Evolutionary conservation across 2,888 invertebrate species (phyloP), one percentile per base, ranked within the genome.

Genomic region (Aspidiotus rigidus): DNA sequence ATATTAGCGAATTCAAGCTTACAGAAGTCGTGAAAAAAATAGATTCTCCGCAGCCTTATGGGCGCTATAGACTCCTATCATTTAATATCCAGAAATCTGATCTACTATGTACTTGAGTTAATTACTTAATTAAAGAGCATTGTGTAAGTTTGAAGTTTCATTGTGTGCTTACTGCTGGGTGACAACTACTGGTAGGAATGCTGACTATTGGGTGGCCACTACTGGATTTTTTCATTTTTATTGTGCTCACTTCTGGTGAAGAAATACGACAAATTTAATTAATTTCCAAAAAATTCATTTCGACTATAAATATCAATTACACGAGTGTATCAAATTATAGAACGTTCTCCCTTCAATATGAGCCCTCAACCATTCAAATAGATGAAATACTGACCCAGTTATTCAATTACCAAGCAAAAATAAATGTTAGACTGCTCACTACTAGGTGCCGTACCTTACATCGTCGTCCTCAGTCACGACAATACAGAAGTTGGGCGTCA

Each of bases 371-470:
- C 9, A 44, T 8, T 11, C 11, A 44, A 11, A 44, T 44, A 44
- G 49, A 44, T 44, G 49, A 44, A 44, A 44, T 44, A 44, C 49
- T 10, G 11, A 44, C 49, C 8, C 49, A 44, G 49, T 44, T 44
- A 44, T 44, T 44, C 49, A 44, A 44, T 44, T 11, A 10, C 9
- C 49, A 44, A 44, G 49, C 49, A 44, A 11, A 44, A 44, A 11
- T 10, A 44, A 44, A 8, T 10, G 9, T 11, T 44, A 44, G 11
- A 44, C 49, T 44, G 49, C 49, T 44, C 49, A 44, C 49, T 44
- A 44, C 49, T 44, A 44, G 49, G 49, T 44, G 49, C 49, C 49
- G 49, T 44, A 44, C 49, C 49, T 44, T 44, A 44, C 49, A n/a
- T n/a, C n/a, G n/a, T n/a, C n/a, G n/a, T n/a, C n/a, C n/a, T n/a